Evolutionary conservation across 1,140 invertebrate genomes (phyloP), one percentile per base, ranked within the genome.

Genomic region (Holotrichia oblita): DNA sequence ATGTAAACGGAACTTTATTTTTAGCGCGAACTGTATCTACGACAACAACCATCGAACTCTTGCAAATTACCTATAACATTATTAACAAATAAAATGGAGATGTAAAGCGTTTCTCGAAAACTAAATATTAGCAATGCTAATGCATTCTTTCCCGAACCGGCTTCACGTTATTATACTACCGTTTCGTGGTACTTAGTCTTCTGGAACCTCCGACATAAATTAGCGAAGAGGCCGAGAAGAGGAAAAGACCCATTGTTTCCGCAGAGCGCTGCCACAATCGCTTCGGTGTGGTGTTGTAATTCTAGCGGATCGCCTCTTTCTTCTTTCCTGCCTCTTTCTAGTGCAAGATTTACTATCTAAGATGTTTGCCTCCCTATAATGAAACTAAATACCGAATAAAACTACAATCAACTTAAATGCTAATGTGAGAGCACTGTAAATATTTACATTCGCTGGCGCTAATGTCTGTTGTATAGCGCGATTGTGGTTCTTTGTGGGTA

Each of bases 301-400:
- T 69, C 22, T 64, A 8, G 59, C 17, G n/a, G 17, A 2, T 64
- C 59, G 59, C n/a, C n/a, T n/a, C n/a, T n/a, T n/a, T n/a, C n/a
- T n/a, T n/a, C n/a, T n/a, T n/a, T n/a, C n/a, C n/a, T n/a, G n/a
- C n/a, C 27, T 34, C 27, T 34, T 34, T 34, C 27, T 34, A 34
- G 27, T 34, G 27, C 27, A 4, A 48, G 44, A 48, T 48, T 48
- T 48, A 48, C 44, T 48, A 17, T 48, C 44, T 48, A 48, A 48
- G 44, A 48, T 48, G 10, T 10, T 48, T 17, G 44, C 44, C 44
- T 22, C 61, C 17, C 17, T 27, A 24, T 69, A 69, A 69, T 69
- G 61, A 69, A 69, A 69, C 61, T 69, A 69, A 69, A 69, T 69
- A 34, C 27, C 61, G 61, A 69, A 69, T 69, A 69, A 69, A 69